Percentiles rank a stretch among this genome's conserved stretches.
phyloP scores from a whole-genome alignment of 2,113 vertebrate species.

The Xenopus laevis region DNA sequence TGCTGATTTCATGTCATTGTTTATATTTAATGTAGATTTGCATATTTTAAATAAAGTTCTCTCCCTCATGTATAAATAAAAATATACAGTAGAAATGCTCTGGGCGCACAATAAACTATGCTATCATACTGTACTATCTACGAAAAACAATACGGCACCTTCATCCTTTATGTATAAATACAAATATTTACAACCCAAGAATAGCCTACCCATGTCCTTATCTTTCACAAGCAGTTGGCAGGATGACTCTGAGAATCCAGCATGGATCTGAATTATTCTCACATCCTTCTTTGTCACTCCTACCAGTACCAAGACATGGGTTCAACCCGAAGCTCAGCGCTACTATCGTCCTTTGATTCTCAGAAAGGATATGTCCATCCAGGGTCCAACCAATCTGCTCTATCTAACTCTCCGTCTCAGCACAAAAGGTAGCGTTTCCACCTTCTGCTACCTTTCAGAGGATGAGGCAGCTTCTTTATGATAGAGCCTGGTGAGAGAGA shows the following conservation, averaged over 20 bases:
- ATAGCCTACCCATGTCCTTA: too few relatives aligned
- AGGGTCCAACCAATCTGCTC: slow-evolving; percentile 85
- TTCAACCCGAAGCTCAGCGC: too few relatives aligned
- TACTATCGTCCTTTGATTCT: slow-evolving; percentile 76
- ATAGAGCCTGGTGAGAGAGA: slow-evolving; percentile 57
- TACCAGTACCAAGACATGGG: slow-evolving; percentile 89
- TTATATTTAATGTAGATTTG: too few relatives aligned
- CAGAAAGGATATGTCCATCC: slow-evolving; percentile 77
- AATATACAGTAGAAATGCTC: too few relatives aligned
- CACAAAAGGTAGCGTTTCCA: slow-evolving; percentile 91
- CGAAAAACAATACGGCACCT: too few relatives aligned
- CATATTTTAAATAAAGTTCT: too few relatives aligned
- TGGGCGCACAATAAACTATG: too few relatives aligned
- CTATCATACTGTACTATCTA: too few relatives aligned
- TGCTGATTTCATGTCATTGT: too few relatives aligned
- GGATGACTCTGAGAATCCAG: slow-evolving; percentile 82
- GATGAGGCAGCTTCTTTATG: slow-evolving; percentile 76
- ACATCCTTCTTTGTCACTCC: slow-evolving; percentile 86
- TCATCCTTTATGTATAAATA: too few relatives aligned
- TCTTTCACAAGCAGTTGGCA: slow-evolving; percentile 92
- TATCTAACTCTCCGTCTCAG: slow-evolving; percentile 79
- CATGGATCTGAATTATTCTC: slow-evolving; percentile 80
- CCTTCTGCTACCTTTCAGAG: slow-evolving; percentile 92
- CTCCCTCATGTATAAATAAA: too few relatives aligned
- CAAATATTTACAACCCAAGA: too few relatives aligned